A percentile compares a stretch with the other conserved stretches of the same genome.
Evolutionary conservation across 2,797 vertebrate species (phyloP).

Genomic region (Periophthalmus magnuspinnatus): DNA sequence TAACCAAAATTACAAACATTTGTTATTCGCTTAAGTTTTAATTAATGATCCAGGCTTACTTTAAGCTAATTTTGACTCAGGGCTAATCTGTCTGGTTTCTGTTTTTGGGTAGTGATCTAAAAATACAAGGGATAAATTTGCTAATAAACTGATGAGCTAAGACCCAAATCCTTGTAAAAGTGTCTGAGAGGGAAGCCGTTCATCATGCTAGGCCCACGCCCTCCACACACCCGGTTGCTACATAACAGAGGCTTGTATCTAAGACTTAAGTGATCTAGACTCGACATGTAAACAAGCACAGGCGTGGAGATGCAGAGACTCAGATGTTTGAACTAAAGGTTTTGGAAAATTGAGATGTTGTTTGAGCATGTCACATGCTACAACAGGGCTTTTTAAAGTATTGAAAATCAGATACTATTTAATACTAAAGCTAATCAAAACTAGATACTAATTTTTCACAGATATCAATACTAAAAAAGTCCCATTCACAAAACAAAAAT

Average conservation of each 20-base stretch:
- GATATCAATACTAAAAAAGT: too few relatives aligned
- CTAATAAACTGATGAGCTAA: slow-evolving; percentile 11
- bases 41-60: background rate
- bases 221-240: slow-evolving; percentile 64
- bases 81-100: slow-evolving; percentile 16
- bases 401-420: too few relatives aligned
- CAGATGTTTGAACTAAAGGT: background rate
- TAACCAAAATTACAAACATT: background rate
- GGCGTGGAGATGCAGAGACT: background rate
- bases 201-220: slow-evolving; percentile 37
- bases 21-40: too few relatives aligned
- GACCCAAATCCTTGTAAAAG: slow-evolving; percentile 15
- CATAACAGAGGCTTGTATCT: slow-evolving; percentile 66
- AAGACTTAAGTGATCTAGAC: slow-evolving; percentile 17
- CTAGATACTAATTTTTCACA: too few relatives aligned
- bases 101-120: slow-evolving; percentile 13
- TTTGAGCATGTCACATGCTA: too few relatives aligned
- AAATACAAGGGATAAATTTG: slow-evolving; percentile 22
- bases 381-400: too few relatives aligned
- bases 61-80: background rate
- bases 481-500: too few relatives aligned
- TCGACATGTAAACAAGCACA: background rate
- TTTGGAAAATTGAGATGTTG: background rate
- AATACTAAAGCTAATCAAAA: too few relatives aligned
- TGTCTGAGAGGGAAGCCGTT: background rate